Evolutionary conservation across 2,113 vertebrate genomes (phyloP).

Genomic region (Pelecanus crispus): DNA sequence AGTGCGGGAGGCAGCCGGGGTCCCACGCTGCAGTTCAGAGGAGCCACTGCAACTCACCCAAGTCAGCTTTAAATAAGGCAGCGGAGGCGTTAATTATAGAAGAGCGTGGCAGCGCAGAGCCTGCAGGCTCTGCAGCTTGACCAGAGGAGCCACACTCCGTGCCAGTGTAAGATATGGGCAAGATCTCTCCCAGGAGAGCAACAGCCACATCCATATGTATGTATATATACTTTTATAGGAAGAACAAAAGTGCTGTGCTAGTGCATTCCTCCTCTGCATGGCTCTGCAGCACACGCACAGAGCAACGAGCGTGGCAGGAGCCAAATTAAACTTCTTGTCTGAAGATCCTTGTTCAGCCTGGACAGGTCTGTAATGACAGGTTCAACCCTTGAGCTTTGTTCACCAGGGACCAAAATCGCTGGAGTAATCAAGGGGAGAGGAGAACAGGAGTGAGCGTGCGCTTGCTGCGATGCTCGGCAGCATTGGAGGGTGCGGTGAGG

Average conservation of each 20-base stretch:
- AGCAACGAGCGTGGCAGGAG: fast-evolving
- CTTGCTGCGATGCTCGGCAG: not conserved
- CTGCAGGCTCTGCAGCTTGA: not conserved
- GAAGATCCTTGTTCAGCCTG: not conserved
- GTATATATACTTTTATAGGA: not conserved
- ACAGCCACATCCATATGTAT: not conserved
- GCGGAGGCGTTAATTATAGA: not conserved
- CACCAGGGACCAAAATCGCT: not conserved
- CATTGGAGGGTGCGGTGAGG: fast-evolving
- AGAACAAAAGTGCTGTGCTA: not conserved
- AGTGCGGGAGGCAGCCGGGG: not conserved
- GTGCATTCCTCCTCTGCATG: not conserved
- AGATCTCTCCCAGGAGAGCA: not conserved
- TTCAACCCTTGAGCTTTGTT: fast-evolving
- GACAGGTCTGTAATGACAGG: not conserved
- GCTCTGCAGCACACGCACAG: not conserved
- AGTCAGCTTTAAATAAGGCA: not conserved
- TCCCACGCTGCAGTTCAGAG: not conserved
- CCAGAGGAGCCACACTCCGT: not conserved
- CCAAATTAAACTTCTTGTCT: not conserved
- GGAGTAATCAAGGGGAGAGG: not conserved
- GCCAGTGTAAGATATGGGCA: not conserved
- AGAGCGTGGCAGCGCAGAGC: not conserved
- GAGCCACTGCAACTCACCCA: not conserved
- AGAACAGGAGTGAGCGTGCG: fast-evolving